These are phyloP conservation scores for Pseudotriccus pelzelni DNA, from an alignment of 2,797 vertebrate species.

Conservation along the genomic window DNA sequence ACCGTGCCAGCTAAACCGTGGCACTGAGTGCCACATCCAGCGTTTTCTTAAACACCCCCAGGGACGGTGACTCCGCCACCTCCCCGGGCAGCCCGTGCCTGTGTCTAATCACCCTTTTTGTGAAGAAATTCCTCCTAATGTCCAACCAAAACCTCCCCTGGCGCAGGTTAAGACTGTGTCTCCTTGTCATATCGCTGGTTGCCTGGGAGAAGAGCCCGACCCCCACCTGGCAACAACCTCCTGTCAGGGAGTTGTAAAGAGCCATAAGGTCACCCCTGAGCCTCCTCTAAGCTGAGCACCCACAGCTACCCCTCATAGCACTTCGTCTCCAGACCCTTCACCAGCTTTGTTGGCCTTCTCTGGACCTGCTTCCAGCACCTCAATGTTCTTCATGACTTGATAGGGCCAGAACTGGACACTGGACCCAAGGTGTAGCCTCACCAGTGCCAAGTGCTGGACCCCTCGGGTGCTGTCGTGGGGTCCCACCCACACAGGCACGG, in stretches of 20 bases:
- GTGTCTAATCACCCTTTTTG: neutral
- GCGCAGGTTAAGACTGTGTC: too few species aligned
- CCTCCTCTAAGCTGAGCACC: neutral
- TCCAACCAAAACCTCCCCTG: neutral
- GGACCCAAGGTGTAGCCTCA: neutral
- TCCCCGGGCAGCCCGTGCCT: neutral
- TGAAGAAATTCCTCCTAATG: neutral
- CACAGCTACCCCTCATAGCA: neutral
- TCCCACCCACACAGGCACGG: neutral
- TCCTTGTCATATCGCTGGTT: too few species aligned
- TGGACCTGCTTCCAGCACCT: accelerated
- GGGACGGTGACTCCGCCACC: neutral
- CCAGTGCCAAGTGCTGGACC: neutral
- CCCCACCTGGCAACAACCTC: neutral
- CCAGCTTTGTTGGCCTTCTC: neutral
- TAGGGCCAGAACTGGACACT: neutral
- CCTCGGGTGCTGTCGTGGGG: accelerated
- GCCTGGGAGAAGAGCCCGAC: neutral
- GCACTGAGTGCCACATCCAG: neutral
- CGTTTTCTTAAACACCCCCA: neutral
- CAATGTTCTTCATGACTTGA: neutral
- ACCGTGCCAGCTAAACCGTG: neutral
- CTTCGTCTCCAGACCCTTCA: neutral
- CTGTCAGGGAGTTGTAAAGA: neutral
- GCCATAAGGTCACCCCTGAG: too few species aligned